Base-by-base conservation (phyloP, 2,888 invertebrate genomes). In the Zaprionus lineosus region DNA sequence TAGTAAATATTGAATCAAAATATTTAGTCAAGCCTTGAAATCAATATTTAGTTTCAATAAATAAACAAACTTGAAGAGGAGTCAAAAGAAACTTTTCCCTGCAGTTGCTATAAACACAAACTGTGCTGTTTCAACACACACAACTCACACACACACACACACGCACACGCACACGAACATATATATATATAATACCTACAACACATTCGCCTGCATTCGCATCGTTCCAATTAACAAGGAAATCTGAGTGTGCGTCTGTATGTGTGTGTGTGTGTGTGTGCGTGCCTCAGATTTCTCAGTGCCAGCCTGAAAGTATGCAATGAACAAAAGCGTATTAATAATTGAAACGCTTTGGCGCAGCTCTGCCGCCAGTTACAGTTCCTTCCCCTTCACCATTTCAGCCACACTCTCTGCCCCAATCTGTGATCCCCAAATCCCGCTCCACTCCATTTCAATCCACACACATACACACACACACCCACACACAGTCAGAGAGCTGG, bases 251-350 rank as follows among this genome's bases (percentile, higher is more conserved):
- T 24, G 4, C 8, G 8, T n/a, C 24, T n/a, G 52, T 53, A 6
- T 16, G n/a, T 14, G 44, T 19, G 39, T 41, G 48, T 52, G 37
- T 56, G 43, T 40, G 26, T 64, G 55, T 57, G 62, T 62, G 58
- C 40, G 57, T 60, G 55, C 37, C 58, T 75, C 60, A 71, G 71
- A 85, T 71, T 79, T 84, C 62, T 66, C 59, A 60, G 41, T 63
- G 68, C 53, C 77, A 65, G 81, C 84, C 86, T 66, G 62, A 85
- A 81, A 81, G 81, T 81, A 85, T 81, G 79, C 79, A 83, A 69
- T 72, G 75, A 82, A 74, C 71, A 82, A 62, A 71, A 78, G 64
- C 78, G 63, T 73, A 75, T 79, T 83, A 84, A 83, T 84, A 84
- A 75, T 79, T 84, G 62, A 79, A 59, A 48, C 50, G 63, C 72